phyloP scores from a whole-genome alignment of 2,888 invertebrate genomes.

The Parnassius smintheus region DNA sequence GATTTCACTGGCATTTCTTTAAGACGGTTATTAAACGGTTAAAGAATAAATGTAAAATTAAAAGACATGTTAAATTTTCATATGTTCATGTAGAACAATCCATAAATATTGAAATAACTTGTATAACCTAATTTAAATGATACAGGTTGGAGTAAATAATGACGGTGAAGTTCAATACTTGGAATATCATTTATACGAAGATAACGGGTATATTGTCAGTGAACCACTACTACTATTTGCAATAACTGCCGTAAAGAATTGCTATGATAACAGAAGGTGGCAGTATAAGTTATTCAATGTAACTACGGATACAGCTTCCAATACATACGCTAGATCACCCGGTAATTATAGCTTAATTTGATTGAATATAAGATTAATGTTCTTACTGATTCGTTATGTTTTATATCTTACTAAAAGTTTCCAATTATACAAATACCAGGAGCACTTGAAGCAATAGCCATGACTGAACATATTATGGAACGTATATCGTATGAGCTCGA shows the following conservation, averaged over 20 bases:
- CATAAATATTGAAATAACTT: too few species aligned
- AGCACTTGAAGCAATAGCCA: slow-evolving; percentile 82
- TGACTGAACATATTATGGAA: slow-evolving; percentile 49
- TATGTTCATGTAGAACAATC: too few species aligned
- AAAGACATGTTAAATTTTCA: too few species aligned
- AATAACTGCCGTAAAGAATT: slow-evolving; percentile 39
- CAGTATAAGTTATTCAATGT: slow-evolving; percentile 44
- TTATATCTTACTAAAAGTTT: background rate
- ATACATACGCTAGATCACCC: slow-evolving; percentile 53
- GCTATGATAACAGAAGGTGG: slow-evolving; percentile 47
- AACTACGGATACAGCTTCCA: slow-evolving; percentile 52
- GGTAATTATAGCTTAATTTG: slow-evolving; percentile 37
- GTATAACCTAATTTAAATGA: slow-evolving; percentile 8
- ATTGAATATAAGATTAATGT: background rate
- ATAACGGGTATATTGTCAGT: slow-evolving; percentile 64
- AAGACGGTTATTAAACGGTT: too few species aligned
- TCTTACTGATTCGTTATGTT: background rate
- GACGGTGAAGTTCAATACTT: slow-evolving; percentile 75
- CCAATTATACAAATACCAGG: slow-evolving; percentile 54
- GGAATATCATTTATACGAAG: slow-evolving; percentile 67
- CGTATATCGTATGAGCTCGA: slow-evolving; percentile 29
- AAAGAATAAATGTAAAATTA: too few species aligned
- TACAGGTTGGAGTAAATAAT: slow-evolving; percentile 52
- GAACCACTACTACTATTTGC: slow-evolving; percentile 39
- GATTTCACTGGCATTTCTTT: too few species aligned